Percentiles rank a stretch among this genome's conserved stretches.
Conservation (phyloP, 2,888 invertebrate genomes). For the Xanthorhoe designata region DNA sequence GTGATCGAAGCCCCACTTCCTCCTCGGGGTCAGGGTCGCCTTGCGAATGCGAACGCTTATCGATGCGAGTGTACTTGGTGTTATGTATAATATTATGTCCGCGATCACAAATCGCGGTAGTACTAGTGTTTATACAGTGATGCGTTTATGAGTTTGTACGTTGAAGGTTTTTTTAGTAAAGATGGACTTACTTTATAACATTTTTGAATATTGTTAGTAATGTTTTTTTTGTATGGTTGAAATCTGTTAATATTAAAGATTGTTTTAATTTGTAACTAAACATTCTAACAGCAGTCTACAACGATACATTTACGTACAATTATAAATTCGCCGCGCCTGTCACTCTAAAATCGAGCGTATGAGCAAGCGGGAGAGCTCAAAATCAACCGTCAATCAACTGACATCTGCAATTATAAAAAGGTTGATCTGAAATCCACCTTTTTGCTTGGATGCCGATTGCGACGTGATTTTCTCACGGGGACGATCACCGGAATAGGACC, state of each 20-base stretch:
- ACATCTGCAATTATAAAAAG: conserved; percentile 60
- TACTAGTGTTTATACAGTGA: conserved; percentile 15
- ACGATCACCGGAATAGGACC: conserved; percentile 58
- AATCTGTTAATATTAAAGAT: neutral
- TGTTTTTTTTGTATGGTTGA: neutral
- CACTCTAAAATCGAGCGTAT: conserved; percentile 39
- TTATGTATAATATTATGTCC: conserved; percentile 5
- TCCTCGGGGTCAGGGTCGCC: conserved; percentile 42
- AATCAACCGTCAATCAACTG: conserved; percentile 61
- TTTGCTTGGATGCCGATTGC: conserved; percentile 79
- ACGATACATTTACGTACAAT: conserved; percentile 31
- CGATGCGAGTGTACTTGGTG: conserved; percentile 32
- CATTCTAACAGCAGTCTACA: conserved; percentile 12
- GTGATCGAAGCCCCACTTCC: conserved; percentile 43
- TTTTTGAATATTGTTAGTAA: neutral
- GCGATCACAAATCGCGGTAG: no score
- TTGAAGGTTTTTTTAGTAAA: neutral
- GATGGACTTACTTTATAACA: no score
- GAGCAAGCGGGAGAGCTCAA: conserved; percentile 50
- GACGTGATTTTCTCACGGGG: conserved; percentile 84
- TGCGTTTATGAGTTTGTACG: conserved; percentile 3
- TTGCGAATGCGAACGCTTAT: conserved; percentile 31
- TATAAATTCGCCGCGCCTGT: conserved; percentile 40
- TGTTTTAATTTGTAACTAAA: conserved; percentile 7
- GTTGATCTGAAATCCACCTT: conserved; percentile 64